Evolutionary conservation across 2,113 vertebrate genomes (phyloP).

Genomic region (Mandrillus leucophaeus): DNA sequence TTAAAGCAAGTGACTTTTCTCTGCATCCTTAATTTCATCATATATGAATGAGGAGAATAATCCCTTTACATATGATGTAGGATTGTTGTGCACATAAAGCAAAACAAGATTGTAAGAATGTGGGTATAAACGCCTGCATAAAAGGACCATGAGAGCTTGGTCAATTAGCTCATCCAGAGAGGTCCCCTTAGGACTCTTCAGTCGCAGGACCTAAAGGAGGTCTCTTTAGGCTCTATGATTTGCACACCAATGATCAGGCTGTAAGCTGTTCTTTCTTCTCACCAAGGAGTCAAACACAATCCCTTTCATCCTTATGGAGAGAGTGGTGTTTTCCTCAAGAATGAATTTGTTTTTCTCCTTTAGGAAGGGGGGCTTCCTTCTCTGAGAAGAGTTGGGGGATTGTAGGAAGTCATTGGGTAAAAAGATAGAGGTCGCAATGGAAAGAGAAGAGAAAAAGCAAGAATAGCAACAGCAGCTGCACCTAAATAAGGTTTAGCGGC

Average conservation of each 20-base stretch:
- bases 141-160: not conserved
- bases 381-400: not conserved
- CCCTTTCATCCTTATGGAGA: not conserved
- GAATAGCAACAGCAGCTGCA: fast-evolving
- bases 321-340: not conserved
- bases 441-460: fast-evolving
- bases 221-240: not conserved
- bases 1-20: not conserved
- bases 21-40: not conserved
- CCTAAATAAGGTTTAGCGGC: not conserved
- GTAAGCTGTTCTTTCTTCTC: not conserved
- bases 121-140: not conserved
- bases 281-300: not conserved
- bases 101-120: too few species aligned
- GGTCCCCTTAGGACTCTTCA: too few species aligned
- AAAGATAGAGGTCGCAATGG: not conserved
- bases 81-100: not conserved
- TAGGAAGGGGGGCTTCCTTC: not conserved
- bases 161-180: not conserved
- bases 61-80: fast-evolving
- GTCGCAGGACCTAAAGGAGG: fast-evolving
- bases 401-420: not conserved
- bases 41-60: not conserved
- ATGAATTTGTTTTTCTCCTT: not conserved
- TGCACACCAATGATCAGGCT: not conserved